Conservation (phyloP, 2,888 invertebrate genomes). For the Yponomeuta plumbellus region DNA sequence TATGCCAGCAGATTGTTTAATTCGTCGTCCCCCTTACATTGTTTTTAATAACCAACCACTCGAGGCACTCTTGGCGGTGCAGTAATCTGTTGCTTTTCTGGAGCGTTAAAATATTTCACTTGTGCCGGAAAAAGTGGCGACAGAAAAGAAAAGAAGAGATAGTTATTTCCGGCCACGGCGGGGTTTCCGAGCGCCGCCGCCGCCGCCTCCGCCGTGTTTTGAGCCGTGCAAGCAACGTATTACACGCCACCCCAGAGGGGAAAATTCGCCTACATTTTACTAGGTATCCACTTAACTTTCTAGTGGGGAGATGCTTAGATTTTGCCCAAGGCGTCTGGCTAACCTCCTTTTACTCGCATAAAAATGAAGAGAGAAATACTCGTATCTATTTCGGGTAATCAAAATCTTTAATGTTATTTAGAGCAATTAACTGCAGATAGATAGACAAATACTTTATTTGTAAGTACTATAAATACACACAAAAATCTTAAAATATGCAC, state of each 20-base stretch:
- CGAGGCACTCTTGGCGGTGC: neutral
- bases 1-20: too few relatives aligned
- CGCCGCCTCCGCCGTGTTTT: neutral
- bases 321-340: too few relatives aligned
- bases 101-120: constrained; percentile 30
- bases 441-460: too few relatives aligned
- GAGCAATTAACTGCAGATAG: too few relatives aligned
- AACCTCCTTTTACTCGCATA: too few relatives aligned
- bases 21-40: too few relatives aligned
- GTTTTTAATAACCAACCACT: neutral
- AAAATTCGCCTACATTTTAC: neutral
- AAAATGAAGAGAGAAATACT: too few relatives aligned
- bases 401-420: too few relatives aligned
- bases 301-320: neutral
- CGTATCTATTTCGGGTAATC: too few relatives aligned
- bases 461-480: too few relatives aligned
- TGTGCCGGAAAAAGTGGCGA: constrained; percentile 24
- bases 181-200: constrained; percentile 17
- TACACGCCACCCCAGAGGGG: neutral
- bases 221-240: neutral
- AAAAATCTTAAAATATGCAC: too few relatives aligned
- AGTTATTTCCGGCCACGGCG: constrained; percentile 29
- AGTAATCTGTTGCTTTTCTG: constrained; percentile 31
- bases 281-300: neutral
- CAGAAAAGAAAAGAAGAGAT: constrained; percentile 21